These are phyloP conservation scores for Acleris laterana DNA, from an alignment of 2,888 invertebrate genomes.

Conservation along the genomic window DNA sequence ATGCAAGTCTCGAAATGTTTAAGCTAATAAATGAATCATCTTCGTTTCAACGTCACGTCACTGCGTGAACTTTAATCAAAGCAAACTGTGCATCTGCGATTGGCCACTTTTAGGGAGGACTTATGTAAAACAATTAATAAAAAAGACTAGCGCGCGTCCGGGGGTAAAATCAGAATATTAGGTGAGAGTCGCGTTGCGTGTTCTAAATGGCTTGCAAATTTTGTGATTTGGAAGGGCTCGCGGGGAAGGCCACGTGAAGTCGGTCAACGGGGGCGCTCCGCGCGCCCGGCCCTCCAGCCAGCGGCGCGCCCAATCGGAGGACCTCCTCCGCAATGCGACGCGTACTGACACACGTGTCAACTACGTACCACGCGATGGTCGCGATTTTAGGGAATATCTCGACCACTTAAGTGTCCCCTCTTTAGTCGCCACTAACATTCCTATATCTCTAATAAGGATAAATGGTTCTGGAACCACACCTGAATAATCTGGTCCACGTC, in stretches of 20 bases:
- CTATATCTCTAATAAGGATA: no score
- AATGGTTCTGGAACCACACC: no score
- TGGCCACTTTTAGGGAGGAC: neutral
- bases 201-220: constrained; percentile 61
- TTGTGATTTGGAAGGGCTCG: constrained; percentile 58
- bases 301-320: constrained; percentile 67
- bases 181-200: constrained; percentile 57
- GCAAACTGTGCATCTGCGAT: neutral
- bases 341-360: constrained; percentile 42
- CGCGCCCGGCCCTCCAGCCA: constrained; percentile 75
- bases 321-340: constrained; percentile 78
- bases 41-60: constrained; percentile 3
- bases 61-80: constrained; percentile 3
- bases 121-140: neutral
- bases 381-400: no score
- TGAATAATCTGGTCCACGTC: no score
- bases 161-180: constrained; percentile 21
- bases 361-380: no score
- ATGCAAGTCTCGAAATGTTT: constrained; percentile 11
- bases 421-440: no score
- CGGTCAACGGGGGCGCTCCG: constrained; percentile 76
- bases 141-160: neutral
- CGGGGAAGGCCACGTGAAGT: constrained; percentile 67
- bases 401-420: no score
- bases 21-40: constrained; percentile 19